Evolutionary conservation across 2,888 invertebrate genomes (phyloP), one percentile per base, ranked within the genome.

Genomic region (Scaptomyza caliginosa): DNA sequence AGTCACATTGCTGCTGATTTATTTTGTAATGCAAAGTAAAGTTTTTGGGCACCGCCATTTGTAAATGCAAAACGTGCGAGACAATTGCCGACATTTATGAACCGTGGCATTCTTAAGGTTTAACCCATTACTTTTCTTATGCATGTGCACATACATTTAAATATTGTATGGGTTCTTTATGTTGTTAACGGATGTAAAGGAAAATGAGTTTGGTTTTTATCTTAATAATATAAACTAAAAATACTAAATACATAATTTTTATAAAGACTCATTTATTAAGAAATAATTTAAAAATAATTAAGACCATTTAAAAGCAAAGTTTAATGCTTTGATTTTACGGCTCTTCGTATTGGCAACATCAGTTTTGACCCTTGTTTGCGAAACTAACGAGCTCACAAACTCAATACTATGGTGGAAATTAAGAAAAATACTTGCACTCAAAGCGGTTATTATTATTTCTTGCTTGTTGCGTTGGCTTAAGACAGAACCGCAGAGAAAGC

Each of bases 1-100:
- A 88, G 83, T 88, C 83, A 88, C 88, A 84, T 77, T 71, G 70
- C 74, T 74, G 70, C 84, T 87, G 88, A 86, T 88, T 86, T 86
- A 86, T 88, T 82, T 88, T 75, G 86, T 67, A 79, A 88, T 87
- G 88, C 76, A 62, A 76, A 71, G 62, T 43, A 63, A 82, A 88
- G 68, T 76, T 87, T 75, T 81, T 79, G 40, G 57, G 45, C 54
- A 64, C 38, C 68, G 52, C 55, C 77, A 77, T 75, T 79, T 66
- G 42, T 45, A 71, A 75, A 70, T 78, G 82, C 73, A 67, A 66
- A 77, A 68, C 88, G 78, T 88, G 86, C 71, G 65, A 67, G 67
- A 73, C 73, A 68, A 69, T 56, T 56, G 36, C 54, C 45, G 39
- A 66, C 80, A 77, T 83, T 87, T 83, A 83, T 86, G 86, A 71